These are phyloP conservation scores for Rhagoletis pomonella DNA, from an alignment of 1,140 invertebrate genomes.

Conservation along the genomic window DNA sequence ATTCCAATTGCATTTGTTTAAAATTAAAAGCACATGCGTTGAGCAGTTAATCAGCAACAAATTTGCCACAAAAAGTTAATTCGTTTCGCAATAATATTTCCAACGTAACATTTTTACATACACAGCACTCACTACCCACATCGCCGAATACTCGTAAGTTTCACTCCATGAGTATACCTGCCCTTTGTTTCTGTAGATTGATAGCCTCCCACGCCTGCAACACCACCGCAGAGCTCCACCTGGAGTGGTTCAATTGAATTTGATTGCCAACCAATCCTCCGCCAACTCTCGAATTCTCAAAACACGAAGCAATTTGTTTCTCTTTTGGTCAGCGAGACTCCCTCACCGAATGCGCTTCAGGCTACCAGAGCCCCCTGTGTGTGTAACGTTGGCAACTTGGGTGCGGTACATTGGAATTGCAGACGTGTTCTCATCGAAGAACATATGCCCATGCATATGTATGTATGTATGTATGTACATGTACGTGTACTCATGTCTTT, in stretches of 20 bases:
- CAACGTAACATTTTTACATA: neutral
- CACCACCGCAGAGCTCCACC: too few species aligned
- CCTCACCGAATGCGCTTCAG: neutral
- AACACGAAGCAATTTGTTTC: constrained; percentile 28
- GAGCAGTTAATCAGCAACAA: constrained; percentile 1
- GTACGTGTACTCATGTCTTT: neutral
- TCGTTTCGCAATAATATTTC: constrained; percentile 1
- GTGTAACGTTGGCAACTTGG: constrained; percentile 51
- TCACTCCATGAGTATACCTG: neutral
- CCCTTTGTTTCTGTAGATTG: neutral
- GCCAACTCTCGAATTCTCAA: neutral
- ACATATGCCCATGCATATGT: neutral
- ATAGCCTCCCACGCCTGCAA: neutral
- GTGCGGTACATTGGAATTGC: constrained; percentile 26
- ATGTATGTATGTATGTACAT: neutral
- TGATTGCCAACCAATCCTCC: neutral
- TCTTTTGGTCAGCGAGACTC: neutral
- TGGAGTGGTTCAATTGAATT: neutral
- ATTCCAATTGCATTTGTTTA: too few species aligned
- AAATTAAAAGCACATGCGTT: neutral
- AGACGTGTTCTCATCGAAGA: constrained; percentile 20
- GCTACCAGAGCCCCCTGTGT: neutral
- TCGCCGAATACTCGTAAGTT: neutral
- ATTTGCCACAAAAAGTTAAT: neutral
- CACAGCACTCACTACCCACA: neutral